Percentiles rank a stretch among this genome's conserved stretches.
Evolutionary conservation across 2,888 invertebrate genomes (phyloP).

Genomic region (Drosophila cracens): DNA sequence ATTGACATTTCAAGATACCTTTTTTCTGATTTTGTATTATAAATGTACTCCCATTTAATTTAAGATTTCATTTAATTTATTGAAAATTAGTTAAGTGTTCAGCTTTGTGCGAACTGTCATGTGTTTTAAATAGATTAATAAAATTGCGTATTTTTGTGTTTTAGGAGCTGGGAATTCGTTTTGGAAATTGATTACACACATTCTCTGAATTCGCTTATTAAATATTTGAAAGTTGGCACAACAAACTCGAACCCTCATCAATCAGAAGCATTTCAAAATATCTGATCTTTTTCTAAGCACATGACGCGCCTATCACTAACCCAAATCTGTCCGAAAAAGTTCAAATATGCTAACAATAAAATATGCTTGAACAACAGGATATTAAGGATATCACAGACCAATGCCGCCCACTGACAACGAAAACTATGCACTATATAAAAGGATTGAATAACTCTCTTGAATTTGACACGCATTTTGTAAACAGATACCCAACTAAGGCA

Average conservation of each 20-base stretch:
- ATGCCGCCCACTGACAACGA: slow-evolving; percentile 30
- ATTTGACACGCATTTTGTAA: slow-evolving; percentile 78
- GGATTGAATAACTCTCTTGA: slow-evolving; percentile 75
- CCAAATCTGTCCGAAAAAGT: slow-evolving; percentile 53
- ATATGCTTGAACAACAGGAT: slow-evolving; percentile 47
- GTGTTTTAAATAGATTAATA: neutral
- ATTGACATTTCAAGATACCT: too few species aligned
- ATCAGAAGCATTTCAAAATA: slow-evolving; percentile 37
- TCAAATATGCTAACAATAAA: slow-evolving; percentile 47
- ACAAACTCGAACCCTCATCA: slow-evolving; percentile 54
- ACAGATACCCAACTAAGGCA: slow-evolving; percentile 41
- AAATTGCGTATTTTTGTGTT: neutral
- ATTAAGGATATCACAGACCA: slow-evolving; percentile 35
- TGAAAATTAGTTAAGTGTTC: neutral
- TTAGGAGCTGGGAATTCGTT: neutral
- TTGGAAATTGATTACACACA: slow-evolving; percentile 31
- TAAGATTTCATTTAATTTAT: neutral
- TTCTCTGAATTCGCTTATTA: slow-evolving; percentile 17
- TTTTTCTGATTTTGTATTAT: neutral
- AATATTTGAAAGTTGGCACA: slow-evolving; percentile 23
- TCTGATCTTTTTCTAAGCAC: slow-evolving; percentile 19
- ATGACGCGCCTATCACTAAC: slow-evolving; percentile 43
- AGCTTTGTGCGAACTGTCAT: neutral
- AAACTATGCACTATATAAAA: slow-evolving; percentile 63
- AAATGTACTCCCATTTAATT: neutral